Percentiles rank a stretch among this genome's conserved stretches.
Conservation (phyloP, 2,888 invertebrate species). For the Trisateles emortualis region DNA sequence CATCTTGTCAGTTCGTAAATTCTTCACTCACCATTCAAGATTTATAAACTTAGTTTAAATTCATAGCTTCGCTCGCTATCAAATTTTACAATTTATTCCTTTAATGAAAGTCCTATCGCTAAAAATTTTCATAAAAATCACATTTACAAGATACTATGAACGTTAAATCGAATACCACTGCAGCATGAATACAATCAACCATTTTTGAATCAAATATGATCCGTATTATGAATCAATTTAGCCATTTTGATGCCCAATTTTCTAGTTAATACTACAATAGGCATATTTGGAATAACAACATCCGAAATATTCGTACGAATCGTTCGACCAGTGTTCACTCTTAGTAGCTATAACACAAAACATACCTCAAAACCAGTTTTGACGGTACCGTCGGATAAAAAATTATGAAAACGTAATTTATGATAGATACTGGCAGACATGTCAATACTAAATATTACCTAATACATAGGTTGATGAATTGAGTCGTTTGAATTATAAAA, state of each 20-base stretch:
- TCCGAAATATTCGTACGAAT: slow-evolving; percentile 74
- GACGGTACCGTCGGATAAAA: slow-evolving; percentile 60
- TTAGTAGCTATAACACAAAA: slow-evolving; percentile 64
- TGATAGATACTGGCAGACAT: slow-evolving; percentile 19
- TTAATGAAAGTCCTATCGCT: slow-evolving; percentile 4
- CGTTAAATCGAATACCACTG: too few species aligned
- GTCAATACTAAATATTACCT: slow-evolving; percentile 24
- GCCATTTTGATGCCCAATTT: slow-evolving; percentile 19
- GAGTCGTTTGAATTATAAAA: slow-evolving; percentile 26
- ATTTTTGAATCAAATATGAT: not conserved
- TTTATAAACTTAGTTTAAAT: slow-evolving; percentile 39
- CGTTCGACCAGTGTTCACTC: slow-evolving; percentile 67
- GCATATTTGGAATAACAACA: slow-evolving; percentile 65
- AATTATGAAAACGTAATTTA: slow-evolving; percentile 35
- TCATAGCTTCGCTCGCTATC: slow-evolving; percentile 26
- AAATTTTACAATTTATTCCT: slow-evolving; percentile 14
- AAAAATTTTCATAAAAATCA: slow-evolving; percentile 2
- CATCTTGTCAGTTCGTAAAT: slow-evolving; percentile 72
- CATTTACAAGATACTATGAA: not conserved
- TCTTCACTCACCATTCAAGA: slow-evolving; percentile 52
- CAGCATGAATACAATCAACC: too few species aligned
- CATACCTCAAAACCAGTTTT: slow-evolving; percentile 70
- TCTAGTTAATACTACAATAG: slow-evolving; percentile 51
- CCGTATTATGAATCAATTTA: slow-evolving; percentile 3
- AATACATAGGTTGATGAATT: slow-evolving; percentile 31